Percentiles rank a stretch among this genome's conserved stretches.
These are phyloP conservation scores for Ochropleura plecta DNA, from an alignment of 2,888 invertebrate species.

Conservation along the genomic window DNA sequence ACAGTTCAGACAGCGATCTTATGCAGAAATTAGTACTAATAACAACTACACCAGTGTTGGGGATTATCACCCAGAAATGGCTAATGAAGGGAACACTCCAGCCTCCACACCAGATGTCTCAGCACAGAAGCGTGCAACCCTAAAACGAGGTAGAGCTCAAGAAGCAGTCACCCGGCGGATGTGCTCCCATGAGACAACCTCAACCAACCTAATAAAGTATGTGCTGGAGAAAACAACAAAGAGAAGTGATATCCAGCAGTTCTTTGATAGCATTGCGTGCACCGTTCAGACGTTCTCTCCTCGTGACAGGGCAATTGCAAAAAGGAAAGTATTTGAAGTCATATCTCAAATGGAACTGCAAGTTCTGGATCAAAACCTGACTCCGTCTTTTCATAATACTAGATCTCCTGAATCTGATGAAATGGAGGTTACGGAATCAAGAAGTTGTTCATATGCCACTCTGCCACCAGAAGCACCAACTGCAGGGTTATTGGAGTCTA, in stretches of 20 bases:
- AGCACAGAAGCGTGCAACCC: neutral
- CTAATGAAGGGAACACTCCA: neutral
- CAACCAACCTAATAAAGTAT: conserved; percentile 19
- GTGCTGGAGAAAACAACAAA: conserved; percentile 16
- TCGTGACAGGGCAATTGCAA: conserved; percentile 10
- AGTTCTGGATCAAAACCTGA: neutral
- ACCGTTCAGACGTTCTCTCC: conserved; percentile 8
- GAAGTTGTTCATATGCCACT: neutral
- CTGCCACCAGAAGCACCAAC: neutral
- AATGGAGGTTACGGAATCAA: neutral
- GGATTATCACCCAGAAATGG: neutral
- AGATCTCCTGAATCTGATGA: neutral
- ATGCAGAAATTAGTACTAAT: neutral
- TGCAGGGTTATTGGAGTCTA: neutral
- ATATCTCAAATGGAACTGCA: conserved; percentile 37
- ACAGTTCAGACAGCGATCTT: neutral
- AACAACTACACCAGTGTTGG: neutral
- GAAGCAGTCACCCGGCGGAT: neutral
- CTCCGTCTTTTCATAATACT: neutral
- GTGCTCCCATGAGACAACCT: conserved; percentile 6
- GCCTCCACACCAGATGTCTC: no score
- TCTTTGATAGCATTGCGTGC: conserved; percentile 22
- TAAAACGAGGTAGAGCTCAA: neutral
- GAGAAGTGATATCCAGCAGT: conserved; percentile 7
- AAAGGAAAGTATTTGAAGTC: conserved; percentile 19